These are phyloP conservation scores for Dasyornis broadbenti DNA, from an alignment of 2,113 vertebrate species.

Conservation along the genomic window DNA sequence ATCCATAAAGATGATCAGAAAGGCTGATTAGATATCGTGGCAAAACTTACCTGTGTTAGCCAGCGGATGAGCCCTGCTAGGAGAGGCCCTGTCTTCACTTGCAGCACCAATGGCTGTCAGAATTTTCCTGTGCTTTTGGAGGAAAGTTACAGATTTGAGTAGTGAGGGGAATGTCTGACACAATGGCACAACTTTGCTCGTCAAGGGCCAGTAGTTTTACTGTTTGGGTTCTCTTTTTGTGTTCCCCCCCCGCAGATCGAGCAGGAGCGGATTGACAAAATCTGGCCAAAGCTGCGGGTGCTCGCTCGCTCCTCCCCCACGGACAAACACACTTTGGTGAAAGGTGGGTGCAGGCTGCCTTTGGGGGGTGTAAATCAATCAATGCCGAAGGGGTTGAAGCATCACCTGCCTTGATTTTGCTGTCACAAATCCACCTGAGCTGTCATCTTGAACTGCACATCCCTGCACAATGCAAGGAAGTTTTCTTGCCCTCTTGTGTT, in stretches of 20 bases:
- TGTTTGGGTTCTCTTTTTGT: background rate
- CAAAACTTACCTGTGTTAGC: background rate
- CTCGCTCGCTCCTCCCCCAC: conserved; percentile 96
- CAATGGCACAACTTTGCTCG: background rate
- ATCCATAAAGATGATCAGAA: background rate
- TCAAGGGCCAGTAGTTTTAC: background rate
- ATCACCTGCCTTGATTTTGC: background rate
- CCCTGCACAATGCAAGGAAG: background rate
- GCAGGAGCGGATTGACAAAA: conserved; percentile 95
- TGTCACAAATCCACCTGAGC: background rate
- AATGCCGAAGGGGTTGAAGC: background rate
- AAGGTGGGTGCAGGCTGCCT: conserved; percentile 77
- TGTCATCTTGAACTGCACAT: background rate
- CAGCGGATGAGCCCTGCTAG: background rate
- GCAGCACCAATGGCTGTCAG: background rate
- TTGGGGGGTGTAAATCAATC: background rate
- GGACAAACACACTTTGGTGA: conserved; percentile 96
- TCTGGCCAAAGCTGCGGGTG: conserved; percentile 96
- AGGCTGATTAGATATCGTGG: background rate
- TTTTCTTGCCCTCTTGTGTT: background rate
- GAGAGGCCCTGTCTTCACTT: background rate
- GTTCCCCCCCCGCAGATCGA: conserved; percentile 77
- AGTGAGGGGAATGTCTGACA: background rate
- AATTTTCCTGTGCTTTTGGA: background rate
- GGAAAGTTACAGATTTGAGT: background rate